Evolutionary conservation across 2,888 invertebrate genomes (phyloP), one percentile per base, ranked within the genome.

Genomic region (Euclidia mi): DNA sequence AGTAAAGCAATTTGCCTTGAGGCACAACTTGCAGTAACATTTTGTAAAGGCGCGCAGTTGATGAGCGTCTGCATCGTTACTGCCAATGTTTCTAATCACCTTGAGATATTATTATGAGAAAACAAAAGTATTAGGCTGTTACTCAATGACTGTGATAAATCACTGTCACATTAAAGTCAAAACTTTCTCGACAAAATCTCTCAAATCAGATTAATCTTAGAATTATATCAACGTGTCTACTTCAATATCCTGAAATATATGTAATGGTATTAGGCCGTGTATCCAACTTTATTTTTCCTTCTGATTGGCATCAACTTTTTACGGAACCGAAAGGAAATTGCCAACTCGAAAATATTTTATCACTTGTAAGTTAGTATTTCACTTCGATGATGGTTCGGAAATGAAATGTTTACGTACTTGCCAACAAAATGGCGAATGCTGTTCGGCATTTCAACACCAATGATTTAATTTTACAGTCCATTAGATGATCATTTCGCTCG

Each of bases 361-460:
- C 40, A 50, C 25, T 29, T 10, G 11, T 25, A 45, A 60, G 35
- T 49, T 56, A 58, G 17, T 37, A 45, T 20, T 35, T 31, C 34
- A 41, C 37, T 25, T 28, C 31, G 28, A n/a, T 32, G 35, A 12
- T 29, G 45, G 25, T 32, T 71, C 63, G 84, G 82, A 88, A 84
- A 84, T 78, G 37, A 72, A 74, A 85, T 81, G 74, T 85, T 85
- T 85, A 75, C 77, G 28, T 46, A 69, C 60, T 45, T 52, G 66
- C 56, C 64, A 81, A 85, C 80, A 79, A 84, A 81, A 83, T 86
- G 86, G 84, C 85, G 79, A 82, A 84, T 84, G 64, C 65, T 78
- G 75, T 62, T 63, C 65, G 66, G 71, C 79, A 73, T 81, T 84
- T 85, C 76, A 76, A 74, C 75, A 75, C 79, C 84, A 80, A 71